Base-by-base conservation (phyloP, 2,888 invertebrate genomes). In the Himalopsyche anomala region DNA sequence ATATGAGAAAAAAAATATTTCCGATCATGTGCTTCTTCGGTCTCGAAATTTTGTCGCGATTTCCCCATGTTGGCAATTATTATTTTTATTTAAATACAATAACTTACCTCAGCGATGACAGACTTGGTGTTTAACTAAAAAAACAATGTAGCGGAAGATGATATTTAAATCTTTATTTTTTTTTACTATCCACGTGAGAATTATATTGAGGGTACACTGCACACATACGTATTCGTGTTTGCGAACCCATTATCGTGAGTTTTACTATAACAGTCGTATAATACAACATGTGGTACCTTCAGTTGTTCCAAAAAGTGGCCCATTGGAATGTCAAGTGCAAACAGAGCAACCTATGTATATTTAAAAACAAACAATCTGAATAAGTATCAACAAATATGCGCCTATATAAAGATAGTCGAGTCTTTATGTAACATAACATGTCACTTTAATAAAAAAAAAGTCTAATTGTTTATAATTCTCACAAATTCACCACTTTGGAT, bases 221-320 rank as follows among this genome's bases (percentile, higher is more conserved):
- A 12, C 74, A 74, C 15, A 12, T 38, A 74, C 74, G 74, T 74
- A 74, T 38, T 36, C 36, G 15, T 74, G 74, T 74, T 74, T 74
- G 36, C 74, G 74, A 74, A 74, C 74, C 38, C 74, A 74, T 38
- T 74, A 74, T 74, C 38, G 38, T 74, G 74, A 74, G 51, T 74
- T 74, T 74, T 74, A 36, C 28, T 74, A 15, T 19, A 38, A 19
- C 74, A 74, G 74, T 28, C 74, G 12, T 9, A 74, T 38, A 74
- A 74, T 74, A 74, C 74, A 74, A 36, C 74, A 36, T 74, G 62
- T 74, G 74, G 74, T 36, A 36, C 36, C 19, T 74, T 15, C 74
- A 36, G 15, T 19, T 74, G 11, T 38, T 38, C 74, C 38, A 74
- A 74, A 74, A 74, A 74, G 38, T 36, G 74, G 74, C 74, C 36